Evolutionary conservation across 2,113 vertebrate genomes (phyloP).

Genomic region (Meriones unguiculatus): DNA sequence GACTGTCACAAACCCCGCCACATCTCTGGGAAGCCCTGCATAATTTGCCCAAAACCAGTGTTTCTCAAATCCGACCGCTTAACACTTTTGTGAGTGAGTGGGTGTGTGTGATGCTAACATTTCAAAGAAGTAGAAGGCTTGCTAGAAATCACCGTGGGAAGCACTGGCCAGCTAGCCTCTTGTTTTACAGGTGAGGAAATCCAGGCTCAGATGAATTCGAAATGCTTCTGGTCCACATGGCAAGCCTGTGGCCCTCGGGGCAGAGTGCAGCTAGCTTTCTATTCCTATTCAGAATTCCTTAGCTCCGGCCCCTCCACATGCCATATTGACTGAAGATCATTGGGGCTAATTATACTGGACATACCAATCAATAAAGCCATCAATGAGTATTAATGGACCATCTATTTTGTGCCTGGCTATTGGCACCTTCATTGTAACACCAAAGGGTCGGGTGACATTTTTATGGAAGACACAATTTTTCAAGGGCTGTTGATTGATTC

Average conservation of each 20-base stretch:
- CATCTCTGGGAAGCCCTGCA: not conserved
- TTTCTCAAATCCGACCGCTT: not conserved
- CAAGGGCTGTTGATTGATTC: slow-evolving; percentile 52
- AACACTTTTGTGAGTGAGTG: not conserved
- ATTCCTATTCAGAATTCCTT: not conserved
- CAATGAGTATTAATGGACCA: slow-evolving; percentile 52
- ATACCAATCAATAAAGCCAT: slow-evolving; percentile 59
- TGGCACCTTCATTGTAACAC: not conserved
- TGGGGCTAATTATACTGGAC: slow-evolving; percentile 43
- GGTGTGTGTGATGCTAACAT: not conserved
- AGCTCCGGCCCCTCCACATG: not conserved
- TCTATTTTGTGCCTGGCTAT: slow-evolving; percentile 36
- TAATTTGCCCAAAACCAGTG: not conserved
- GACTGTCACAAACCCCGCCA: not conserved
- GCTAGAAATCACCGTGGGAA: slow-evolving; percentile 11
- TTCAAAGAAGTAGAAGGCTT: not conserved
- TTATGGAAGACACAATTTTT: slow-evolving; percentile 58
- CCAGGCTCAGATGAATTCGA: not conserved
- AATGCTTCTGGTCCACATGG: not conserved
- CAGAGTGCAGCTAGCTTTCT: not conserved
- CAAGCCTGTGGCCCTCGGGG: not conserved
- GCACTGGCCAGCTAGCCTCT: not conserved
- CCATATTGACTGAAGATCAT: slow-evolving; percentile 27
- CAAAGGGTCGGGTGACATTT: slow-evolving; percentile 25
- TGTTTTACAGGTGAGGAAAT: not conserved